These are phyloP conservation scores for Drosophila auraria DNA, from an alignment of 1,140 invertebrate species.

Conservation along the genomic window DNA sequence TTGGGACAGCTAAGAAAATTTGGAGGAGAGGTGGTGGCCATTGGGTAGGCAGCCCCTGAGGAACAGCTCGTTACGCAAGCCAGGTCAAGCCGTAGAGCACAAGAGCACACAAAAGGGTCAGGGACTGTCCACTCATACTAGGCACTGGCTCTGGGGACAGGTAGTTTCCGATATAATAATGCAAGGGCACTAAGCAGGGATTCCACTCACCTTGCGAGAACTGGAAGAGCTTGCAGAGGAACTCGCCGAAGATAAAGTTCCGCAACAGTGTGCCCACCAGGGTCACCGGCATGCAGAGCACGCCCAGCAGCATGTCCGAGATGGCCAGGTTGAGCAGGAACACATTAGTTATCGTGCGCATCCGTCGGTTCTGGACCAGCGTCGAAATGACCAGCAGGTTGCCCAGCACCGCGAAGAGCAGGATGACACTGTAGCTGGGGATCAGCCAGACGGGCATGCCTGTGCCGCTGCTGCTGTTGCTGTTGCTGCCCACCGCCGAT, in stretches of 20 bases:
- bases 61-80: constrained; percentile 10
- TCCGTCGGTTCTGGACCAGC: constrained; percentile 91
- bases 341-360: constrained; percentile 95
- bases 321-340: constrained; percentile 94
- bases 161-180: neutral
- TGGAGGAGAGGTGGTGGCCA: neutral
- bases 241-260: constrained; percentile 93
- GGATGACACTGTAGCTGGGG: constrained; percentile 91
- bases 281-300: constrained; percentile 95
- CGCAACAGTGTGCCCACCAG: constrained; percentile 92
- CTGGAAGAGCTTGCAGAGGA: constrained; percentile 93
- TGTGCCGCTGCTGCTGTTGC: constrained; percentile 61
- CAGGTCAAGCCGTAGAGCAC: too few species aligned
- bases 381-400: constrained; percentile 93
- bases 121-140: too few species aligned
- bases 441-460: constrained; percentile 86
- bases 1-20: constrained; percentile 16
- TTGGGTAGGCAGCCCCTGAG: neutral
- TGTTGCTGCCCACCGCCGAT: neutral
- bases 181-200: neutral
- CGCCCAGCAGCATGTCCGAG: constrained; percentile 92
- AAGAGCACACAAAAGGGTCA: neutral
- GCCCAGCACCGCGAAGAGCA: constrained; percentile 91
- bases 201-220: constrained; percentile 92
- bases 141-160: neutral